Evolutionary conservation across 2,113 vertebrate species (phyloP).

Genomic region (Callocephalon fimbriatum): DNA sequence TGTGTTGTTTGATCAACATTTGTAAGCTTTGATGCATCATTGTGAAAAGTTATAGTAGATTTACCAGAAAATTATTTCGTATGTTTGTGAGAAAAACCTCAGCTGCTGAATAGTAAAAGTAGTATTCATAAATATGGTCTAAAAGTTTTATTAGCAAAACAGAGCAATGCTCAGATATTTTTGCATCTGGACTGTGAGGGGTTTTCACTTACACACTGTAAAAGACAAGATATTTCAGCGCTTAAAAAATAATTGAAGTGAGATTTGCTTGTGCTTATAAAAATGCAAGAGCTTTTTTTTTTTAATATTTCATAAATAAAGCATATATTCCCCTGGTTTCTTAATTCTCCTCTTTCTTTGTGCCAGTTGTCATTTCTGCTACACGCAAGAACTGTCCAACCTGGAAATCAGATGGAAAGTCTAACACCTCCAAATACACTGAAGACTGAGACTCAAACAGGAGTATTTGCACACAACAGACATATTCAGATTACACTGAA

Average conservation of each 20-base stretch:
- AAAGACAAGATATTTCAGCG: not conserved
- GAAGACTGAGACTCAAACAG: not conserved
- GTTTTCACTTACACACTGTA: not conserved
- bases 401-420: not conserved
- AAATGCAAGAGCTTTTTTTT: not conserved
- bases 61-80: not conserved
- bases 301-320: not conserved
- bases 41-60: not conserved
- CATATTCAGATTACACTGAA: not conserved
- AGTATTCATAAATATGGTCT: not conserved
- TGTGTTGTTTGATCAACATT: not conserved
- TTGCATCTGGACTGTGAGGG: not conserved
- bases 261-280: constrained; percentile 13
- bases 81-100: not conserved
- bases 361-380: not conserved
- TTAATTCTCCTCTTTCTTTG: not conserved
- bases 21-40: not conserved
- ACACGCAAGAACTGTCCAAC: not conserved
- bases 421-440: not conserved
- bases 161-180: not conserved
- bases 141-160: not conserved
- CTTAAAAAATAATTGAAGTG: constrained; percentile 40
- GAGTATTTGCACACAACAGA: not conserved
- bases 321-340: not conserved
- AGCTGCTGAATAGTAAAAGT: not conserved